Evolutionary conservation across 1,140 invertebrate species (phyloP), one percentile per base, ranked within the genome.

Genomic region (Diorhabda carinulata): DNA sequence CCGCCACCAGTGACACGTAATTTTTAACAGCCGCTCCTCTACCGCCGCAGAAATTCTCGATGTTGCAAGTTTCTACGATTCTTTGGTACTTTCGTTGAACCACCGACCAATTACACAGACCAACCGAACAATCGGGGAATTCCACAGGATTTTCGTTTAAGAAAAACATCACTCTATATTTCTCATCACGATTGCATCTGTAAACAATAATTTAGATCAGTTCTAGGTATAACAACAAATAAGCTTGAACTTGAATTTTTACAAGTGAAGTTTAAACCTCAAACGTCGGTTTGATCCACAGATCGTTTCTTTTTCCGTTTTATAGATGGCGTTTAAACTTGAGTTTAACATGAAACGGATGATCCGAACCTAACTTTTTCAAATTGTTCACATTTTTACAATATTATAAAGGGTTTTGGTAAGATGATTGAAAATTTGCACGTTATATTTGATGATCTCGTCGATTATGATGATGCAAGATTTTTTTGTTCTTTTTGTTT

Each of bases 81-180:
- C 68, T n/a, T 70, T 72, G 67, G 25, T 73, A 73, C 57, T 76
- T 74, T 6, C 73, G 70, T 69, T 76, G 70, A 44, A 81, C 72
- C 0, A 72, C 74, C 42, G 71, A 68, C 86, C 87, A 88, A 64
- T 86, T 84, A 78, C 88, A 89, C 3, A 89, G 82, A 2, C 87
- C 87, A 0, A 87, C 87, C 1, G 82, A 82, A 74, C 87, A 89
- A 47, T 78, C 85, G 82, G 40, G 84, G 81, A 57, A 88, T 74
- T 72, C 79, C n/a, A 89, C 81, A 3, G 87, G 85, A 44, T 82
- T 81, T 77, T 88, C 86, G 74, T 89, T 89, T 44, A 87, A 80
- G 66, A 87, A 82, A 79, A 89, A 88, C 57, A 88, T 82, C 1
- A 87, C 86, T 78, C 86, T 86, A 74, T 87, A 82, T 64, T 80